These are phyloP conservation scores for Octopus sinensis DNA, from an alignment of 1,140 invertebrate species.

Conservation along the genomic window DNA sequence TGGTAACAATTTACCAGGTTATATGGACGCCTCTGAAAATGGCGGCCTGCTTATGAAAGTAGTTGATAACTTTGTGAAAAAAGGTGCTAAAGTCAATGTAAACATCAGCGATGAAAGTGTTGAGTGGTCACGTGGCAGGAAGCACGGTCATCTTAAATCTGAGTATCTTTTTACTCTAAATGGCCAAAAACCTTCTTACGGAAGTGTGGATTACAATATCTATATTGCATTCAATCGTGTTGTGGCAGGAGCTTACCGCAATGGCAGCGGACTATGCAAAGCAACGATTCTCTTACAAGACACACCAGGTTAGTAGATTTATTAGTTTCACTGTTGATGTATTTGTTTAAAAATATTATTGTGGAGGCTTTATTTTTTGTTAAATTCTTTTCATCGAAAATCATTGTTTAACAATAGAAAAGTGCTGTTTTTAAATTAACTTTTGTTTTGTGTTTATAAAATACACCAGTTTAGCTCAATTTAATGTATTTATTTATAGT, in stretches of 20 bases:
- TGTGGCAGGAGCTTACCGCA: slow-evolving; percentile 45
- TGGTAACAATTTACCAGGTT: slow-evolving; percentile 47
- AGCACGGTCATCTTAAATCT: slow-evolving; percentile 45
- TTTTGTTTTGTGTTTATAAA: too few relatives aligned
- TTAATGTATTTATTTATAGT: too few relatives aligned
- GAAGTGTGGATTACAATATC: slow-evolving; percentile 36
- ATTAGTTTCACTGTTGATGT: neutral
- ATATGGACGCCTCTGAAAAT: slow-evolving; percentile 48
- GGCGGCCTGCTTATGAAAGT: slow-evolving; percentile 48
- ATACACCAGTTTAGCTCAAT: too few relatives aligned
- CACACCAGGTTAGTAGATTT: slow-evolving; percentile 19
- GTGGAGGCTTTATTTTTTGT: too few relatives aligned
- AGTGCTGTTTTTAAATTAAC: too few relatives aligned
- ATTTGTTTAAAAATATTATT: too few relatives aligned
- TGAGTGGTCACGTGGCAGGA: slow-evolving; percentile 40
- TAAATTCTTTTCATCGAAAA: too few relatives aligned
- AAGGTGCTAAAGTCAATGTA: slow-evolving; percentile 37
- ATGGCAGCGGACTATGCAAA: slow-evolving; percentile 51
- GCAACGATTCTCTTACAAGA: slow-evolving; percentile 42
- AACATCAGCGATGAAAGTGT: slow-evolving; percentile 50
- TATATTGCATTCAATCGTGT: slow-evolving; percentile 54
- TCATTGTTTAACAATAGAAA: too few relatives aligned
- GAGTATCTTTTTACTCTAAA: slow-evolving; percentile 45
- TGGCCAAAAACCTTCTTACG: slow-evolving; percentile 41
- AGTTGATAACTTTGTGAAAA: slow-evolving; percentile 44